A percentile compares a stretch with the other conserved stretches of the same genome.
Conservation (phyloP, 23 tunicate genomes). For the Styela plicata region DNA sequence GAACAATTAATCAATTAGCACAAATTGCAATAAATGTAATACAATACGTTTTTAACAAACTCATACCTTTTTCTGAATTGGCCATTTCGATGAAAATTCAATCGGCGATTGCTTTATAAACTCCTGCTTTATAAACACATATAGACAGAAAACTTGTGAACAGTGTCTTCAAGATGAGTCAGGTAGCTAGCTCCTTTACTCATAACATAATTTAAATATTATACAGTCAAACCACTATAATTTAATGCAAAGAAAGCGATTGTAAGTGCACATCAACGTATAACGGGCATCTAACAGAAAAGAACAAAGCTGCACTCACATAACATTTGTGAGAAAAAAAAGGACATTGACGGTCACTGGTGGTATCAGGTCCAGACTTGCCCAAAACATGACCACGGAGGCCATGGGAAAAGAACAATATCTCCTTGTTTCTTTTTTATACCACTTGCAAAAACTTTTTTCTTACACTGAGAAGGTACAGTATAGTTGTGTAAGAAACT, state of each 20-base stretch:
- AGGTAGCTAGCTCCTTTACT: no score
- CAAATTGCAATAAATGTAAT: neutral
- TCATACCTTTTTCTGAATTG: neutral
- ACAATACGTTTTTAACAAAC: neutral
- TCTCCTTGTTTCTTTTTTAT: neutral
- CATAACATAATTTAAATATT: no score
- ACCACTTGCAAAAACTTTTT: neutral
- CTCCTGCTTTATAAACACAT: no score
- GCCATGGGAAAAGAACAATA: neutral
- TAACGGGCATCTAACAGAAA: no score
- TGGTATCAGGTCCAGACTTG: neutral
- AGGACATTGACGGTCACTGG: neutral
- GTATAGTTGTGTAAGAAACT: neutral
- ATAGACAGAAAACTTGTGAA: no score
- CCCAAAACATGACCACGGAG: neutral
- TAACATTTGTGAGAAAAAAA: neutral
- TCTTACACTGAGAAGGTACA: neutral
- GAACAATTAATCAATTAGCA: neutral
- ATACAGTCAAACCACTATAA: no score
- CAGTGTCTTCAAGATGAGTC: no score
- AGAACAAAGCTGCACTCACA: no score
- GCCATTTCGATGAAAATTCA: neutral
- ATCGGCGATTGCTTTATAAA: no score
- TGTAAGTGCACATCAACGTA: no score
- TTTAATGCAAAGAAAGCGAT: no score